phyloP scores from a whole-genome alignment of 1,140 invertebrate species.

The Cyclargus thomasi region DNA sequence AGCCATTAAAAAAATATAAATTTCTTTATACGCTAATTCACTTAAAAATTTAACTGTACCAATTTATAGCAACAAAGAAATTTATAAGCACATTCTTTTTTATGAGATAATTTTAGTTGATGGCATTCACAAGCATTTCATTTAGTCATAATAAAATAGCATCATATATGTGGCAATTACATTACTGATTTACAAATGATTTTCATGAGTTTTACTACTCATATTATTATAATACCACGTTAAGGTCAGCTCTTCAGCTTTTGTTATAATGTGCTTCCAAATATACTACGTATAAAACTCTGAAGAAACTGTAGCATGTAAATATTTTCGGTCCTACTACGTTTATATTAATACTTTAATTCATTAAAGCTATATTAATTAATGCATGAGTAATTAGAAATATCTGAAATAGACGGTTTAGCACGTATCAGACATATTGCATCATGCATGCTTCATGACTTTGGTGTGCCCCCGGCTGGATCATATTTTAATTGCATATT shows the following conservation, averaged over 20 bases:
- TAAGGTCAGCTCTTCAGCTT: too few species aligned
- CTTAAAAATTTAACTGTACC: neutral
- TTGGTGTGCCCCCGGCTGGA: neutral
- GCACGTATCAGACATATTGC: constrained; percentile 2
- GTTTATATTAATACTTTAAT: too few species aligned
- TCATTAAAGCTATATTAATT: neutral
- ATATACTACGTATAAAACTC: too few species aligned
- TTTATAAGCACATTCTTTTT: constrained; percentile 39
- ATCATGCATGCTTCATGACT: neutral
- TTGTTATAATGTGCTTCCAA: too few species aligned
- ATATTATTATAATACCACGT: too few species aligned
- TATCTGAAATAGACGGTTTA: neutral
- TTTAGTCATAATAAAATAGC: neutral
- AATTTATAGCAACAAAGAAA: constrained; percentile 52
- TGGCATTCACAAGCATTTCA: neutral
- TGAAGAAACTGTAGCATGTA: too few species aligned
- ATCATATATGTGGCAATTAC: too few species aligned
- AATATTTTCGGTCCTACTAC: too few species aligned
- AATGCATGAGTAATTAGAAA: neutral
- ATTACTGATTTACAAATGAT: too few species aligned
- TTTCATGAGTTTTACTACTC: too few species aligned
- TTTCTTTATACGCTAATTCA: constrained; percentile 13
- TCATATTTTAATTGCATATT: constrained; percentile 1
- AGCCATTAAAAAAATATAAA: constrained; percentile 15
- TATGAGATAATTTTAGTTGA: neutral